Conservation (phyloP, 2,888 invertebrate genomes). For the Drosophila vallismaia region DNA sequence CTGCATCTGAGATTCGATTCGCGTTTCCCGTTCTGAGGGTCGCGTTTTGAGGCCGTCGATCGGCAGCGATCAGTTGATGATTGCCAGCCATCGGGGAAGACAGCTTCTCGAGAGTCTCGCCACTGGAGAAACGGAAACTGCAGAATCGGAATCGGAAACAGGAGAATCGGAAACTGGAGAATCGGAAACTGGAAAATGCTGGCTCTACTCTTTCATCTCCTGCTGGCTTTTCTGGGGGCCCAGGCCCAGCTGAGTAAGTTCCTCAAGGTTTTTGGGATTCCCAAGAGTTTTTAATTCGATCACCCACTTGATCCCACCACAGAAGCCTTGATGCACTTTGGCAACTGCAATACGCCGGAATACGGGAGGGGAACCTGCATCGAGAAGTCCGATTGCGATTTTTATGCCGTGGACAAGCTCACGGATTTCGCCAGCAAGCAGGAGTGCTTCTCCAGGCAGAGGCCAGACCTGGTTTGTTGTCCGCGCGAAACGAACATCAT, state of each 20-base stretch:
- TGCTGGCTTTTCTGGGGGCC: conserved; percentile 13
- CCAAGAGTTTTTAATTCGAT: no score
- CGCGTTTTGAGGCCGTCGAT: conserved; percentile 33
- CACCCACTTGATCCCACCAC: neutral
- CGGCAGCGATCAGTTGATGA: conserved; percentile 50
- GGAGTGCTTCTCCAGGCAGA: conserved; percentile 48
- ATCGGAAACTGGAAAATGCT: conserved; percentile 3
- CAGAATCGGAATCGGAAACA: conserved; percentile 3
- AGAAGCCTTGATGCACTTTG: conserved; percentile 48
- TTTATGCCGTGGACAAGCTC: conserved; percentile 37
- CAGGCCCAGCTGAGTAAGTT: conserved; percentile 19
- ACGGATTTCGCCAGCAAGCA: conserved; percentile 10
- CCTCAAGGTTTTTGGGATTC: no score
- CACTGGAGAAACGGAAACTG: conserved; percentile 1
- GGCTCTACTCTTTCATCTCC: conserved; percentile 4
- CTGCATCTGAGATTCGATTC: conserved; percentile 2
- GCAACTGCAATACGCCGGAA: conserved; percentile 45
- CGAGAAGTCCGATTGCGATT: conserved; percentile 34
- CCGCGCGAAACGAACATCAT: conserved; percentile 46
- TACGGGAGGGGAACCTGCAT: conserved; percentile 55
- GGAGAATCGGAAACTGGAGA: neutral
- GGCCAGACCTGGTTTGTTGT: conserved; percentile 62
- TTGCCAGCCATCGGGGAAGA: conserved; percentile 37
- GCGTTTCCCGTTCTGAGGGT: conserved; percentile 19
- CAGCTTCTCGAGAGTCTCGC: conserved; percentile 15